Evolutionary conservation across 2,888 invertebrate species (phyloP), one percentile per base, ranked within the genome.

Genomic region (Dysmachus trigonus): DNA sequence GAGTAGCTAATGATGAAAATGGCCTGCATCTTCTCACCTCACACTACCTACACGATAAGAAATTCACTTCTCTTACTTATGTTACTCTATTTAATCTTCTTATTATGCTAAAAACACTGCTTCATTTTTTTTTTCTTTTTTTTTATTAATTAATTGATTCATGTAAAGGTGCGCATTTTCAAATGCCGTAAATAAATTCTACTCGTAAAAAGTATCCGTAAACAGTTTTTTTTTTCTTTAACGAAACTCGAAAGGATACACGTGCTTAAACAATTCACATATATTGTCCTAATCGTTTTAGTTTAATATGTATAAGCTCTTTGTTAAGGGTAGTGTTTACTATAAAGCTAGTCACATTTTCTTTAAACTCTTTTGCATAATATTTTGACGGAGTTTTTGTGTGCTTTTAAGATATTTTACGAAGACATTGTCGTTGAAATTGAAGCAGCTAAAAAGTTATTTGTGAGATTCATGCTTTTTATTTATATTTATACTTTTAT

Each of bases 1-100:
- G 15, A 51, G 79, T 51, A 79, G 79, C 79, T 79, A 79, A 79
- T 47, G 51, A 47, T 79, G 79, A 79, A 79, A 79, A 79, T 79
- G 79, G 30, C 79, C 79, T 79, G 79, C 79, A 79, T 79, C 31
- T 47, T 79, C 79, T 79, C 47, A 31, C 79, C 47, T 79, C 47
- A 18, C 51, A 30, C 31, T 79, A 79, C 41, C 79, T 51, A 47
- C 77, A n/a, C 47, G 79, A 76, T 38, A 22, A 33, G 35, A 76
- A 35, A 35, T 76, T 76, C 38, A 8, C 13, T 76, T 38, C 18
- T 41, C 33, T 76, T 35, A 35, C 10, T 76, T 76, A 76, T 10
- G n/a, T 41, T 35, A 76, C 38, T 38, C 22, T 76, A 76, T 18
- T 76, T 35, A 38, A 35, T 27, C 38, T 10, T 76, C 33, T 76